Percentiles rank a stretch among this genome's conserved stretches.
Conservation (phyloP, 1,140 invertebrate species). For the Orchestia grillus region DNA sequence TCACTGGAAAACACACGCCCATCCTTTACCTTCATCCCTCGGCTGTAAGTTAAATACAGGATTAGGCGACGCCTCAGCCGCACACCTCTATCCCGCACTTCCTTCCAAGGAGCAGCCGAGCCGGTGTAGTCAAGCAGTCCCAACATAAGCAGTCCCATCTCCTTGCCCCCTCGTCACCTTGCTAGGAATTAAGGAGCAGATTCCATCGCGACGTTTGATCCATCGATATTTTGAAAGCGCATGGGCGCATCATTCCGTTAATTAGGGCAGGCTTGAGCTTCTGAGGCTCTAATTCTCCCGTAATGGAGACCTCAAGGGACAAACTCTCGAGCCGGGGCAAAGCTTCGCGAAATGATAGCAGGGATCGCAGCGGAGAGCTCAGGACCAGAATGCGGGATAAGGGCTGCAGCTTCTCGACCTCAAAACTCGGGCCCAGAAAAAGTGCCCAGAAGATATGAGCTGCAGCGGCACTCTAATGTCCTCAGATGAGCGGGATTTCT, state of each 20-base stretch:
- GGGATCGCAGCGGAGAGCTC: not conserved
- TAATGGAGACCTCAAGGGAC: slow-evolving; percentile 33
- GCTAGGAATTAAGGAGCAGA: not conserved
- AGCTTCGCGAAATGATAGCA: not conserved
- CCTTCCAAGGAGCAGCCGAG: not conserved
- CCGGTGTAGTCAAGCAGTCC: too few relatives aligned
- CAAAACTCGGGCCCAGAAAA: not conserved
- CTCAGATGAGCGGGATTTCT: not conserved
- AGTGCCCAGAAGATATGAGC: not conserved
- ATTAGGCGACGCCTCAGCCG: too few relatives aligned
- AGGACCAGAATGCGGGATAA: not conserved
- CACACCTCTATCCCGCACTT: not conserved
- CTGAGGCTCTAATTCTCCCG: slow-evolving; percentile 12
- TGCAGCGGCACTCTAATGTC: not conserved
- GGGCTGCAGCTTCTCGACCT: not conserved
- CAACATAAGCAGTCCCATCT: not conserved
- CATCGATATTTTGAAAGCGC: not conserved
- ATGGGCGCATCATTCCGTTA: slow-evolving; percentile 30
- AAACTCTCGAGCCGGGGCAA: not conserved
- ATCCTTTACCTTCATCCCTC: too few relatives aligned
- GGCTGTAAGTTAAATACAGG: too few relatives aligned
- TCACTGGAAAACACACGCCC: too few relatives aligned
- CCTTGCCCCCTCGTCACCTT: not conserved
- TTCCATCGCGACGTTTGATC: not conserved
- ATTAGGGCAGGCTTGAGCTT: slow-evolving; percentile 12